Base-by-base conservation (phyloP, 2,113 vertebrate genomes). In the Pteruthius melanotis region DNA sequence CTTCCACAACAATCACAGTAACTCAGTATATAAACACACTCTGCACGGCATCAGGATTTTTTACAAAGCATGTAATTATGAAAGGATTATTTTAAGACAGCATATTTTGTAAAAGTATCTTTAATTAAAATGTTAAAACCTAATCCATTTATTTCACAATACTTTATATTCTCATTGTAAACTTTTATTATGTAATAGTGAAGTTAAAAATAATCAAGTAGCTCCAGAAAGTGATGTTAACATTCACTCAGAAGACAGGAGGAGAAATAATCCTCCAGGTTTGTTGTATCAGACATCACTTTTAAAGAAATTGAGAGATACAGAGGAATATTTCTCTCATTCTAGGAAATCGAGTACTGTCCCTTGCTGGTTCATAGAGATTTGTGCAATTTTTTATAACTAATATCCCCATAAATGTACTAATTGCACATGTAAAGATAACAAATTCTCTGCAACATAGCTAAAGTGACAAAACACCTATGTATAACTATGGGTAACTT, bases 81-180 rank as follows among this genome's bases (percentile, higher is more conserved):
- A 59, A 81, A 91, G 7, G 10, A 71, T 50, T 79, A 24, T 57
- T 76, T 42, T 54, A 77, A 84, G 60, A 83, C 24, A 69, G 28
- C 2, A 2, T 27, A 20, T 77, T 91, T 88, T 70, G 37, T 82
- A 88, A 90, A 95, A 94, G 26, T 50, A 26, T 65, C 27, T 96
- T 96, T 96, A 89, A 95, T 96, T 65, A 93, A 59, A 80, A 30
- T 80, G 78, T 86, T 24, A 63, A 94, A 90, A 80, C 56, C 4
- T 2, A 88, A 74, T 81, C 37, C 3, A 54, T 90, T 94, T 75
- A 75, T 80, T 63, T 93, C 40, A 90, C 11, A 75, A 80, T 56
- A 88, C 6, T 66, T 89, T 44, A 63, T 81, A 60, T 81, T 88
- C 35, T 83, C 33, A 70, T 47, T 71, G 39, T 78, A 93, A 95